phyloP scores from a whole-genome alignment of 2,888 invertebrate species.

The Suillia variegata region DNA sequence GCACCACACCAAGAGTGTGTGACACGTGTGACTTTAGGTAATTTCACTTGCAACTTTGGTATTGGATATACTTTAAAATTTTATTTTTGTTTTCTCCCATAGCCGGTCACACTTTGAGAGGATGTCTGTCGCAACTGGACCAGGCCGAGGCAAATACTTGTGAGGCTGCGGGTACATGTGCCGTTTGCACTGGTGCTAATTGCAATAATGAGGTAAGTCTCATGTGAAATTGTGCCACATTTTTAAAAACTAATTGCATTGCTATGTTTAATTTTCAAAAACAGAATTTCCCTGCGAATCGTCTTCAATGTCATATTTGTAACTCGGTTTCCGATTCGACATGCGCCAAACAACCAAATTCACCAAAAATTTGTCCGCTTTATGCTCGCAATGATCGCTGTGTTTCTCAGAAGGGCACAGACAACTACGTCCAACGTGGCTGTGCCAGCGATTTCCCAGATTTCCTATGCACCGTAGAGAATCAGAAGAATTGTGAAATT shows the following conservation, averaged over 20 bases:
- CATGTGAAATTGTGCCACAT: too few species aligned
- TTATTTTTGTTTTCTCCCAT: neutral
- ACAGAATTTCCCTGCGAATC: constrained; percentile 45
- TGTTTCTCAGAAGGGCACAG: constrained; percentile 30
- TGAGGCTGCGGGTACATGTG: constrained; percentile 38
- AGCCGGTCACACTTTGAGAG: constrained; percentile 45
- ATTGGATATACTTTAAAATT: neutral
- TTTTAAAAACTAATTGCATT: too few species aligned
- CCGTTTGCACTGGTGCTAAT: constrained; percentile 40
- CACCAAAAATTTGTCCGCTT: constrained; percentile 41
- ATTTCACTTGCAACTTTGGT: neutral
- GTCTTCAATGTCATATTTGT: constrained; percentile 52
- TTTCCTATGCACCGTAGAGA: neutral
- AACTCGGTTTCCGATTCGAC: constrained; percentile 34
- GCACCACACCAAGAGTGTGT: constrained; percentile 41
- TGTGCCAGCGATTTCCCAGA: constrained; percentile 39
- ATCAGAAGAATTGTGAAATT: constrained; percentile 35
- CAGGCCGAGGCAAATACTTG: constrained; percentile 36
- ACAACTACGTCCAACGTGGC: constrained; percentile 40
- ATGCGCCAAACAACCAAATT: constrained; percentile 37
- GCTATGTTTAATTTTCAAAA: too few species aligned
- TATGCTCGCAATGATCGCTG: constrained; percentile 44
- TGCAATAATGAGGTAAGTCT: constrained; percentile 44
- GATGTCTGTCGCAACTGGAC: constrained; percentile 40
- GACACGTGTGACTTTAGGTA: constrained; percentile 32